Base-by-base conservation (phyloP, 2,888 invertebrate species). In the Watsonalla binaria region DNA sequence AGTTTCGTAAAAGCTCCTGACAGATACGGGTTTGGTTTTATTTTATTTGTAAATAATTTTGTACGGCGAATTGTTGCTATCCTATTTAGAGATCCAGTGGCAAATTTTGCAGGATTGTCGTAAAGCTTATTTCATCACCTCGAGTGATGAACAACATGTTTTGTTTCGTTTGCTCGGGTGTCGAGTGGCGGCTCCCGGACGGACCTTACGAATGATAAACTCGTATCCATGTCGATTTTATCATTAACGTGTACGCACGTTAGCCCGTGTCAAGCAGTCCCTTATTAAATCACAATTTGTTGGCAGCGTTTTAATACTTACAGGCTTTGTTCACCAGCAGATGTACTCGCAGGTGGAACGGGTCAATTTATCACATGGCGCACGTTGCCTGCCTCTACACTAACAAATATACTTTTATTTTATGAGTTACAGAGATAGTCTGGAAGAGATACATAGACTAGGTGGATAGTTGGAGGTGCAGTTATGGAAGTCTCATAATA, bases 201-300 rank as follows among this genome's bases (percentile, higher is more conserved):
- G 42, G 42, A 42, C 11, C 42, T 42, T 8, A 8, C 5, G 11
- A 42, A 42, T 42, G 42, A 42, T 42, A 11, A 42, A 11, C 42
- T 42, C 42, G 42, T 42, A 42, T 42, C 42, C 42, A 6, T 11
- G 42, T 42, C 42, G 42, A 42, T 42, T 8, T 42, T 42, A 42
- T 42, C 42, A 11, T 8, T 4, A 11, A 42, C 42, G 37, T 9
- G 37, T 37, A 37, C 37, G 37, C 37, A 37, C 37, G 37, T 37
- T 37, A 37, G 9, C 37, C 37, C 11, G 42, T 42, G 42, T 14
- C 14, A 49, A 15, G 49, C 14, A 37, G 49, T 49, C 37, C 37
- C 11, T 49, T 15, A 37, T 49, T 49, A 49, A 49, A 49, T 49
- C 49, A 49, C 35, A 49, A 49, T 49, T 49, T 37, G 37, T 49